Evolutionary conservation across 2,888 invertebrate genomes (phyloP), one percentile per base, ranked within the genome.

Genomic region (Cynaeus angustus): DNA sequence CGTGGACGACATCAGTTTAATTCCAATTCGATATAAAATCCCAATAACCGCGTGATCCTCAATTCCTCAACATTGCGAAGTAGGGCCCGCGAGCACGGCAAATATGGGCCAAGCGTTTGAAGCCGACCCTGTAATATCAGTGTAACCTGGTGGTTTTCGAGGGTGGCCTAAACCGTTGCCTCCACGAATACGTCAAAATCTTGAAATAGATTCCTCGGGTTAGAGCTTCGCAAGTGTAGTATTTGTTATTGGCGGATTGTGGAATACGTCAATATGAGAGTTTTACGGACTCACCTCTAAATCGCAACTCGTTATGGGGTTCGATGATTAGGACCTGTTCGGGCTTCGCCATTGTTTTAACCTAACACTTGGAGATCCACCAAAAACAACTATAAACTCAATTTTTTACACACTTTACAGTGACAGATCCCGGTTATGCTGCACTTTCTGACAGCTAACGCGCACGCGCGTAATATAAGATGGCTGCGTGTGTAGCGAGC

Each of bases 221-320:
- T 70, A 16, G 52, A 43, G 69, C 66, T 69, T 70, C 56, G 48
- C 73, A 68, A 38, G 8, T 13, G 65, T 67, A 68, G 48, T 75
- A 75, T 73, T 73, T 73, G 75, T 74, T 72, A 70, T 68, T 71
- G 67, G 68, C 67, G 70, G 66, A 45, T 46, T 43, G 66, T 50
- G 66, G 68, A 73, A 75, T 77, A 78, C 74, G 75, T 77, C 77
- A 75, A 77, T 76, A 77, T 67, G 46, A 62, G 45, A 48, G 58
- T 68, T 37, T 33, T 53, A 14, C 58, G 16, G 3, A 68, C 92
- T 91, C 88, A 96, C 96, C 96, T 89, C 91, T 90, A 88, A 96
- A 96, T 88, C 92, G 93, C 82, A 96, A 90, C 88, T 96, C 96
- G 87, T 90, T 90, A 87, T 92, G 91, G 80, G 96, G 96, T 83